phyloP scores from a whole-genome alignment of 2,888 invertebrate species.

The Alloplasta piceator region DNA sequence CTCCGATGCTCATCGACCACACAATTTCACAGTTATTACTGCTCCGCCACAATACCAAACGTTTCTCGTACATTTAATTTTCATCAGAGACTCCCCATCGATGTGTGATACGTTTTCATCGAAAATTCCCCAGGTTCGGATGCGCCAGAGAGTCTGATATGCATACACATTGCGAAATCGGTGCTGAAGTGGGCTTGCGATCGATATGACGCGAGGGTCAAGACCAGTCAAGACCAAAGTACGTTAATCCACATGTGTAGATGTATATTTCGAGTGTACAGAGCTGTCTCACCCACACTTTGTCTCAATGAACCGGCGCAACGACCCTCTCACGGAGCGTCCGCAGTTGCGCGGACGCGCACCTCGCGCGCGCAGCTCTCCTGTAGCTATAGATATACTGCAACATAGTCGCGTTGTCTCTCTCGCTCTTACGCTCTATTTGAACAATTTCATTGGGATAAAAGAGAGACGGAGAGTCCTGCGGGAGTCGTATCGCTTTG shows the following conservation, averaged over 20 bases:
- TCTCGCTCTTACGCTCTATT: no score
- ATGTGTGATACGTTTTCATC: no score
- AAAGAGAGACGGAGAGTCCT: no score
- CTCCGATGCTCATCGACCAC: conserved; percentile 14
- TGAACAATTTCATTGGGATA: no score
- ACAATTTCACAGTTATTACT: no score
- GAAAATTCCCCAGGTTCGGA: no score
- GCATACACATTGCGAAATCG: neutral
- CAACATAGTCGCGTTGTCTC: no score
- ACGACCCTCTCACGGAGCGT: conserved; percentile 64
- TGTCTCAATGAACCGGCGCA: conserved; percentile 43
- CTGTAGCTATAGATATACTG: neutral
- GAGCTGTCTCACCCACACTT: conserved; percentile 60
- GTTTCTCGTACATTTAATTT: no score
- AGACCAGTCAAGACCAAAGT: conserved; percentile 14
- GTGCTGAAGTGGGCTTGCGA: neutral
- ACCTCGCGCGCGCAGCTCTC: conserved; percentile 43
- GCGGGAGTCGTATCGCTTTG: no score
- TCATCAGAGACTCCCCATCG: no score
- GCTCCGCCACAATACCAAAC: no score
- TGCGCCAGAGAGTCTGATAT: neutral
- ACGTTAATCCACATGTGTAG: conserved; percentile 8
- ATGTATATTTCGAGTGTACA: neutral
- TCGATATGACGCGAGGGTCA: conserved; percentile 46
- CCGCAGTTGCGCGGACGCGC: conserved; percentile 39